Evolutionary conservation across 1,140 invertebrate genomes (phyloP), one percentile per base, ranked within the genome.

Genomic region (Drosophila punjabiensis): DNA sequence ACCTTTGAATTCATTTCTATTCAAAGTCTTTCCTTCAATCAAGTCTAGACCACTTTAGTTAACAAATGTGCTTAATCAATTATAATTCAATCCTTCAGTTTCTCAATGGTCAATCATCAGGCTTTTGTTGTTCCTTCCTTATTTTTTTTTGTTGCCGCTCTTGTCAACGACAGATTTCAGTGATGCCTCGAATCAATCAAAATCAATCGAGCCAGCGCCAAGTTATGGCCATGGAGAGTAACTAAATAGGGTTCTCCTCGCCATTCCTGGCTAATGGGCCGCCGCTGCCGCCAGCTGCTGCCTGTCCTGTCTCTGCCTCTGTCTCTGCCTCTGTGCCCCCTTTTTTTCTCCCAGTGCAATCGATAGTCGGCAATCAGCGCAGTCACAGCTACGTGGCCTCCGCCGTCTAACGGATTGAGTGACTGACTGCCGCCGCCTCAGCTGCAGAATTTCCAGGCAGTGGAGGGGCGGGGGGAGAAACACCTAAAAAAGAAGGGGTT

Each of bases 351-450:
- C 37, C 71, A 20, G 71, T 75, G 71, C 71, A 75, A 62, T 75
- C 71, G 68, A 75, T 75, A 75, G 71, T 43, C 71, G 70, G 76
- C 76, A 79, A 79, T 79, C 76, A 73, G 66, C 76, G 76, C 76
- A 79, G 76, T 79, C 76, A 79, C 76, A 81, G 81, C 74, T 69
- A 81, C 82, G 82, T 85, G 82, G 83, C 78, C 73, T 73, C 68
- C 67, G 75, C 62, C 71, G 83, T 81, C 84, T 87, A 87, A 87
- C 84, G 84, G 84, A 87, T 88, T 88, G 85, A 85, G 79, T 88
- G 86, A 88, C 80, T 83, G 82, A 65, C 82, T 80, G 75, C 80
- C 61, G 76, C 68, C 69, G 75, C 80, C 77, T 77, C 83, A 77
- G 80, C 81, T 76, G 71, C 62, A 74, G 80, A 56, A 65, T 59